phyloP scores from a whole-genome alignment of 2,113 vertebrate species.

The Mungos mungo region DNA sequence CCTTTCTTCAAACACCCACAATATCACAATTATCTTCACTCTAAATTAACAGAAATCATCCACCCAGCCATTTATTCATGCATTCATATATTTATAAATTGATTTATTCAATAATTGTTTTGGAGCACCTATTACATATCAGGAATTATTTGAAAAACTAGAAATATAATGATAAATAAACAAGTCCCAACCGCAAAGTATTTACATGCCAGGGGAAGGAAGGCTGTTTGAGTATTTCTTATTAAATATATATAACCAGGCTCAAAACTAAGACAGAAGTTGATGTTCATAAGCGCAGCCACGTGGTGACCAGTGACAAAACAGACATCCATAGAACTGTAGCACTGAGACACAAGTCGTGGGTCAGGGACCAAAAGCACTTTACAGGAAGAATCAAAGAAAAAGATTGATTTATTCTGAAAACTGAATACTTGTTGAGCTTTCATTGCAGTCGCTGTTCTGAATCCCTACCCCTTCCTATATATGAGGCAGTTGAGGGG shows the following conservation, averaged over 20 bases:
- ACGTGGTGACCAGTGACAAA: not conserved
- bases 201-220: not conserved
- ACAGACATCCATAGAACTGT: not conserved
- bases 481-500: not conserved
- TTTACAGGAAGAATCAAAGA: not conserved
- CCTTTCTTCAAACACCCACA: not conserved
- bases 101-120: not conserved
- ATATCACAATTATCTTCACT: not conserved
- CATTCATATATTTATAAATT: not conserved
- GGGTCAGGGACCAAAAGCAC: not conserved
- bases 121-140: not conserved
- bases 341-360: not conserved
- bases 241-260: not conserved
- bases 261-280: not conserved
- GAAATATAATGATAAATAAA: not conserved
- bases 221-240: not conserved
- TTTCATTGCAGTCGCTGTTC: not conserved
- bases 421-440: not conserved
- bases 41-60: not conserved
- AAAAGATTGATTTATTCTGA: not conserved
- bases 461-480: not conserved
- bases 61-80: not conserved
- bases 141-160: not conserved
- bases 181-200: not conserved
- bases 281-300: not conserved